phyloP scores from a whole-genome alignment of 2,113 vertebrate genomes.

The Heloderma charlesbogerti region DNA sequence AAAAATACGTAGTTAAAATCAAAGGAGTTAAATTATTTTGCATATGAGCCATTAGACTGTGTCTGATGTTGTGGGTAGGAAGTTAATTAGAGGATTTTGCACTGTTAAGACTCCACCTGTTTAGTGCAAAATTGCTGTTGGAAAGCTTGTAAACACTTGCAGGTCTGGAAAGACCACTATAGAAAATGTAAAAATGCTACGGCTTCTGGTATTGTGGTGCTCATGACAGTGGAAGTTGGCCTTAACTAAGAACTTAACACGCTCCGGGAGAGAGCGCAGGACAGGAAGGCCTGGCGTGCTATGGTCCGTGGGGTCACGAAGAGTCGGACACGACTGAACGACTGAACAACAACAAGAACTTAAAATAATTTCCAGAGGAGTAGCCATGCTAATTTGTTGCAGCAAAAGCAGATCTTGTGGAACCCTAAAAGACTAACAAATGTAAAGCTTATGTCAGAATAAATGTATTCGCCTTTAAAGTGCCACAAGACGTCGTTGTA shows the following conservation, averaged over 20 bases:
- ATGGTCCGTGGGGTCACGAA: too few relatives aligned
- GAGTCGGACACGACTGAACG: too few relatives aligned
- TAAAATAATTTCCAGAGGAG: too few relatives aligned
- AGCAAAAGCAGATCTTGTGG: too few relatives aligned
- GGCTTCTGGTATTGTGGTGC: not conserved
- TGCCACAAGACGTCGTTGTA: not conserved
- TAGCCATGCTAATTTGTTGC: too few relatives aligned
- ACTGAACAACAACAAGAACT: too few relatives aligned
- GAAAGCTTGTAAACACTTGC: not conserved
- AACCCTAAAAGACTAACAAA: too few relatives aligned
- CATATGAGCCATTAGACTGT: not conserved
- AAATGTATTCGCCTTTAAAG: not conserved
- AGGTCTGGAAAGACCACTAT: constrained; percentile 16
- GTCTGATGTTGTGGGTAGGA: not conserved
- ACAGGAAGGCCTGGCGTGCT: too few relatives aligned
- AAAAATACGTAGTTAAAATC: not conserved
- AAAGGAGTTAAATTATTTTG: not conserved
- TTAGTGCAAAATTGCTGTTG: not conserved
- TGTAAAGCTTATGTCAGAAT: too few relatives aligned
- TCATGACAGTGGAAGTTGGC: not conserved
- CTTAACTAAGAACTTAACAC: not conserved
- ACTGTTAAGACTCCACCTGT: not conserved
- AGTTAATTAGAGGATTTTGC: not conserved
- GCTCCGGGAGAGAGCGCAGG: too few relatives aligned
- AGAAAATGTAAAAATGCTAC: not conserved